Percentiles rank a stretch among this genome's conserved stretches.
Conservation (phyloP, 2,113 vertebrate genomes). For the Platichthys flesus region DNA sequence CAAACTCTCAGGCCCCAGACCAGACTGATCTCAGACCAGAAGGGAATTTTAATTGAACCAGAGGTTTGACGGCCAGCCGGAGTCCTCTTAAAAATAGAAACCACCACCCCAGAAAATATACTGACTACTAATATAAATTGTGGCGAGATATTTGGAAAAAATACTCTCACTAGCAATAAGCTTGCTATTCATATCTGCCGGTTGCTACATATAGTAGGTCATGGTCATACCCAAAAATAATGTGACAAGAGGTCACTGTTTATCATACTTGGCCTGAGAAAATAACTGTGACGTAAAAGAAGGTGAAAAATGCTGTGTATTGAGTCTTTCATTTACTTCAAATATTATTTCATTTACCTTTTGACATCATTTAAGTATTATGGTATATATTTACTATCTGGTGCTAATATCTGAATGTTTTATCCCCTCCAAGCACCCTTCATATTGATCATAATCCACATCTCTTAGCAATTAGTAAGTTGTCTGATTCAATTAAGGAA, state of each 20-base stretch:
- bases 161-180: not conserved
- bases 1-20: not conserved
- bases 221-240: not conserved
- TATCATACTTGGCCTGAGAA: not conserved
- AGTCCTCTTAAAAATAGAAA: not conserved
- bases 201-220: not conserved
- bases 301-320: too few relatives aligned
- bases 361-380: not conserved
- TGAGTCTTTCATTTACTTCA: too few relatives aligned
- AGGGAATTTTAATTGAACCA: not conserved
- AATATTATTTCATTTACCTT: too few relatives aligned
- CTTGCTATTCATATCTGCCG: not conserved
- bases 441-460: conserved; percentile 2
- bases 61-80: not conserved
- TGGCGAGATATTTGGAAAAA: not conserved
- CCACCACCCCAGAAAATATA: not conserved
- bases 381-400: not conserved
- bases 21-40: not conserved
- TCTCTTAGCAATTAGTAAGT: conserved; percentile 11
- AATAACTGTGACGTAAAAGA: not conserved
- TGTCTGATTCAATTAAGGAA: conserved; percentile 12
- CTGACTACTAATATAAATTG: not conserved
- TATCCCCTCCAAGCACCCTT: not conserved
- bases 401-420: not conserved
- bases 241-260: not conserved